Percentiles rank a stretch among this genome's conserved stretches.
phyloP scores from a whole-genome alignment of 2,113 vertebrate species.

The Macquaria ambigua region DNA sequence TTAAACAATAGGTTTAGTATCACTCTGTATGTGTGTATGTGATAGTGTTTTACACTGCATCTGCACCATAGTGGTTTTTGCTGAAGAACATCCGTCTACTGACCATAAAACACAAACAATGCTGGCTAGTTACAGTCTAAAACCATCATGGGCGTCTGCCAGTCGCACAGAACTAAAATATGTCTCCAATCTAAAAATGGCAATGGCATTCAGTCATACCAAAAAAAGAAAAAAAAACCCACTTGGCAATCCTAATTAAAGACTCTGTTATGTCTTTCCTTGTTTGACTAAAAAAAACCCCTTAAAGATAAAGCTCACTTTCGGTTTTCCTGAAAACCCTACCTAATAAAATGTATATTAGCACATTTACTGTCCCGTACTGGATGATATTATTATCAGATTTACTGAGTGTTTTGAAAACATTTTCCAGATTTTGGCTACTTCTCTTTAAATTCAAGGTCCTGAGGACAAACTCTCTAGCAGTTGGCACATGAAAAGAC shows the following conservation, averaged over 20 bases:
- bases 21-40: background rate
- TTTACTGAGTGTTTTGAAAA: conserved; percentile 15
- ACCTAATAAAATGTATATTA: conserved; percentile 20
- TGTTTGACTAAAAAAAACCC: background rate
- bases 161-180: conserved; percentile 42
- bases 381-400: background rate
- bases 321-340: background rate
- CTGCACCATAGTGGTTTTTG: background rate
- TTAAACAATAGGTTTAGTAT: conserved; percentile 4
- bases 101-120: conserved; percentile 59
- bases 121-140: conserved; percentile 14
- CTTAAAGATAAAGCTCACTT: conserved; percentile 12
- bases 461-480: conserved; percentile 20
- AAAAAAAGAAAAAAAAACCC: conserved; percentile 7
- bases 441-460: conserved; percentile 41
- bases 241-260: conserved; percentile 49
- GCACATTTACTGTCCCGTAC: conserved; percentile 4
- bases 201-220: conserved; percentile 7
- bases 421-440: background rate
- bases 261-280: conserved; percentile 32
- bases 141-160: conserved; percentile 22
- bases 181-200: conserved; percentile 52
- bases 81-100: conserved; percentile 12
- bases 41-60: background rate
- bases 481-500: conserved; percentile 54